Evolutionary conservation across 1,140 invertebrate species (phyloP), one percentile per base, ranked within the genome.

Genomic region (Scaptomyza pallida): DNA sequence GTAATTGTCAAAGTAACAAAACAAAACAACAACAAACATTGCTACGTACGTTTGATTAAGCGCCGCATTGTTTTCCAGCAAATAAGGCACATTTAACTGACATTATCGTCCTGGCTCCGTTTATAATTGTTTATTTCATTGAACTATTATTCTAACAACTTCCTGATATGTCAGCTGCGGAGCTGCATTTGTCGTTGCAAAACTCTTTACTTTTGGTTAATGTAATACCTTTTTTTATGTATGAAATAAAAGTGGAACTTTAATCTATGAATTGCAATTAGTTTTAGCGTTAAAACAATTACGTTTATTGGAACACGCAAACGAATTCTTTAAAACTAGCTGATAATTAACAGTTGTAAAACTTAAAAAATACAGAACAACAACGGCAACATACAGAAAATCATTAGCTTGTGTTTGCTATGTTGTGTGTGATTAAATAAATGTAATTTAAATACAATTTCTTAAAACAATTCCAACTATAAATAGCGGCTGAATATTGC

Each of bases 401-500:
- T 64, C 44, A 74, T 70, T 54, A 77, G 77, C 75, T 88, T 81
- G 68, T 72, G 74, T 86, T 88, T 72, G 64, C 75, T 82, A 82
- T 73, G 82, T 88, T 82, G 85, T 80, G 78, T 75, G 81, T 86
- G 82, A 85, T 85, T 88, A 75, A 88, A 88, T 88, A 88, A 88
- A 82, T 81, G 78, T 78, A 77, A 86, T 86, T 80, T 76, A 74
- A 80, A 86, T 80, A 77, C 80, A 85, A 61, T 44, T n/a, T n/a
- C n/a, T n/a, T n/a, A n/a, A n/a, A n/a, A n/a, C n/a, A n/a, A n/a
- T n/a, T n/a, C n/a, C n/a, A n/a, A n/a, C n/a, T 3, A 37, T 23
- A 15, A 41, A 41, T 8, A 2, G 2, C 12, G 0, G 10, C 17
- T 10, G 10, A 45, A 6, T 1, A 21, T 41, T 0, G 21, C 56